Evolutionary conservation across 1,140 invertebrate species (phyloP), one percentile per base, ranked within the genome.

Genomic region (Heliconius congener): DNA sequence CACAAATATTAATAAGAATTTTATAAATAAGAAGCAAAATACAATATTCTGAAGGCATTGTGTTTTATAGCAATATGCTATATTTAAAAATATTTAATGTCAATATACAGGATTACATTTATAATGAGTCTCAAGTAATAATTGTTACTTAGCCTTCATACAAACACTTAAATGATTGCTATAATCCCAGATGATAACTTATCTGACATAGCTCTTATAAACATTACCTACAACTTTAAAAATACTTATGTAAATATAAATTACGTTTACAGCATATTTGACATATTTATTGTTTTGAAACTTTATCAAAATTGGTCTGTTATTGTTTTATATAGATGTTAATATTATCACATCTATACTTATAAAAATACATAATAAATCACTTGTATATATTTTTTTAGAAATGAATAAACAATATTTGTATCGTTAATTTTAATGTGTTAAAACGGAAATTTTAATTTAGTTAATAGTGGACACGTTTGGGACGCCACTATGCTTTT

Each of bases 161-260:
- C 60, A 66, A 66, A 66, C 11, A 30, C 9, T 23, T 66, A 66
- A 19, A 66, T n/a, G 27, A 66, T 30, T 27, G 11, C 23, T 66
- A 16, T 66, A 66, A 66, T 66, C 60, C 60, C 60, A 66, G 0
- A 30, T 5, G 60, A 66, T 66, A 66, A 30, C 23, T n/a, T 66
- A 66, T 66, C 60, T 66, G 27, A 18, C 60, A 55, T 55, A 55
- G n/a, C 52, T 55, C 19, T 55, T 55, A n/a, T 55, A 55, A 55
- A 55, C 8, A 55, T 19, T 55, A 55, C 52, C 8, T 55, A 55
- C 19, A 55, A 19, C 52, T 3, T 55, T 46, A 46, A 16, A 46
- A 46, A 55, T 55, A 8, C 19, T 8, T 9, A 8, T 55, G 8
- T 55, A 2, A n/a, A 19, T n/a, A 55, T 55, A n/a, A n/a, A 55